Base-by-base conservation (phyloP, 2,888 invertebrate genomes). In the Diarsia mendica region DNA sequence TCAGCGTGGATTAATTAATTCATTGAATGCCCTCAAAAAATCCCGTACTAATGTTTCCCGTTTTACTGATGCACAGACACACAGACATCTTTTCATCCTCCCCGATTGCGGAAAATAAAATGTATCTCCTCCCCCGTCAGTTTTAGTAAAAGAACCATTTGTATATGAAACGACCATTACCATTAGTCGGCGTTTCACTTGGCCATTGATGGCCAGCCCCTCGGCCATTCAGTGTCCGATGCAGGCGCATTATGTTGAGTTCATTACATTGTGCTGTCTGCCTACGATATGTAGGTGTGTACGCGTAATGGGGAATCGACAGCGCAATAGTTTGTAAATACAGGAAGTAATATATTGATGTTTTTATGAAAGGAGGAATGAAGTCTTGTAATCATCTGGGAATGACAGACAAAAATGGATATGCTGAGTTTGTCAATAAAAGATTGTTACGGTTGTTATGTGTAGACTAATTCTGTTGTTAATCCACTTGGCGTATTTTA, bases 151-250 rank as follows among this genome's bases (percentile, higher is more conserved):
- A 88, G 88, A 84, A 78, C 83, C 89, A 89, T 89, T 89, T 89
- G 89, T 89, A 87, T 89, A 89, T 88, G 84, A 85, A 87, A 84
- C 78, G 80, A 83, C 88, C 81, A 89, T 89, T 89, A 89, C 89
- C 88, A 89, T 89, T 89, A 89, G 85, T 81, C 76, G 65, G 60
- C 84, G 76, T 86, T 84, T 82, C 81, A 75, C 76, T 87, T 81
- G 61, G 69, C 84, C 79, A 87, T 87, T 86, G 87, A 87, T 86
- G 81, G 80, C 75, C 80, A 74, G 80, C 84, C 88, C 87, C 87
- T 86, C 83, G 84, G 78, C 84, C 82, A 84, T 88, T 88, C 89
- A 85, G 75, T 81, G 85, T 83, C 79, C 81, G 76, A 82, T 85
- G 83, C 87, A 87, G 82, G 83, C 85, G 80, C 85, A 87, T 85